These are phyloP conservation scores for Clarias gariepinus DNA, from an alignment of 2,113 vertebrate species.

Conservation along the genomic window DNA sequence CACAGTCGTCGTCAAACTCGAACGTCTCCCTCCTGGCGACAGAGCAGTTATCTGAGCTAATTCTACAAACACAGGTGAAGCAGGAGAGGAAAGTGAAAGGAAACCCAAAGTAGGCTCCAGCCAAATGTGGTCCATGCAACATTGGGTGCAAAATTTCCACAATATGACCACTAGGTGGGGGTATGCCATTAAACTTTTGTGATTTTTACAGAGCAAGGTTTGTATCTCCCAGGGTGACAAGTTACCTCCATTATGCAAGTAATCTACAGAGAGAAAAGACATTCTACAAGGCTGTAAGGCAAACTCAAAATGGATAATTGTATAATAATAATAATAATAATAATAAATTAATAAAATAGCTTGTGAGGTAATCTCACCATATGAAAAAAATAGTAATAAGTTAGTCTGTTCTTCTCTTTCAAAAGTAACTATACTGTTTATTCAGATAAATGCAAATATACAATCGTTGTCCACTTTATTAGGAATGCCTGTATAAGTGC, in stretches of 20 bases:
- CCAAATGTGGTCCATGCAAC: slow-evolving; percentile 6
- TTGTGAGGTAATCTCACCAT: neutral
- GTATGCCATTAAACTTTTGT: neutral
- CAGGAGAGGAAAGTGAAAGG: slow-evolving; percentile 42
- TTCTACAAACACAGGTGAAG: slow-evolving; percentile 56
- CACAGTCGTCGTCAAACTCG: slow-evolving; percentile 93
- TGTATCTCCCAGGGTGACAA: neutral
- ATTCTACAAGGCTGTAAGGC: neutral
- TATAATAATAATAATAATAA: neutral
- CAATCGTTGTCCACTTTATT: no score
- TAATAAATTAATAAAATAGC: neutral
- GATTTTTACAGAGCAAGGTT: neutral
- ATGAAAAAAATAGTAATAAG: neutral
- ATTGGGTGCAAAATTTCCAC: neutral
- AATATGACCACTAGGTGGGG: slow-evolving; percentile 47
- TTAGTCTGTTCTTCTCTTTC: neutral
- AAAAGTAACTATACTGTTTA: neutral
- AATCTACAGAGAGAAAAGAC: neutral
- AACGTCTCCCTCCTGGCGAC: slow-evolving; percentile 88
- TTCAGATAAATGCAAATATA: neutral
- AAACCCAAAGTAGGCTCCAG: slow-evolving; percentile 44
- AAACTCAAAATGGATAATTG: neutral
- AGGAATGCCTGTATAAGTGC: no score
- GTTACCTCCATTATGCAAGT: neutral
- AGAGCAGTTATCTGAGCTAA: slow-evolving; percentile 71